Conservation (phyloP, 2,797 vertebrate genomes). For the Oryzias dopingdopingensis region DNA sequence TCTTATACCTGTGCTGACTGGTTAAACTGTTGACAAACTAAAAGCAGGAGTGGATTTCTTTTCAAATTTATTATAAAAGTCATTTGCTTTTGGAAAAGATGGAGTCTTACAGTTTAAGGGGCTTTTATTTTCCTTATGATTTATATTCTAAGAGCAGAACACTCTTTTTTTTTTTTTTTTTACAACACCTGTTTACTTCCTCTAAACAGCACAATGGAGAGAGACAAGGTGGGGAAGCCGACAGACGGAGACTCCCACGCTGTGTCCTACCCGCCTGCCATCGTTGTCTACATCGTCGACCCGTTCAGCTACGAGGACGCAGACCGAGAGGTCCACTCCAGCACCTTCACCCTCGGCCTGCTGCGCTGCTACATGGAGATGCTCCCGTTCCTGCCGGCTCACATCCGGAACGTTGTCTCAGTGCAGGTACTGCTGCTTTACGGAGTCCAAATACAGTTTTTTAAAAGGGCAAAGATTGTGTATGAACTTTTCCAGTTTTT, state of each 20-base stretch:
- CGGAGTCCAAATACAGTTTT: too few relatives aligned
- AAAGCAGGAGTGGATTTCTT: too few relatives aligned
- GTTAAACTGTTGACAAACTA: too few relatives aligned
- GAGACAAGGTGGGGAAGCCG: constrained; percentile 96
- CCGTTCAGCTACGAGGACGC: constrained; percentile 94
- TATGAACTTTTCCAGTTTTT: neutral
- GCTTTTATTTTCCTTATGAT: too few relatives aligned
- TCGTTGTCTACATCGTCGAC: constrained; percentile 96
- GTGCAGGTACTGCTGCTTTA: constrained; percentile 75
- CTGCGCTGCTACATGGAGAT: constrained; percentile 93
- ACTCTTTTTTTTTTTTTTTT: too few relatives aligned
- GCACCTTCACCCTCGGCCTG: constrained; percentile 89
- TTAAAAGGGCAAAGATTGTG: too few relatives aligned
- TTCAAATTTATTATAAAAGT: too few relatives aligned
- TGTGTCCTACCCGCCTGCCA: constrained; percentile 92
- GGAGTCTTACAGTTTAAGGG: too few relatives aligned
- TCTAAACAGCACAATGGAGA: constrained; percentile 92
- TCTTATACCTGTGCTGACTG: too few relatives aligned
- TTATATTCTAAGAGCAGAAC: too few relatives aligned
- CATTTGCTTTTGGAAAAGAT: too few relatives aligned
- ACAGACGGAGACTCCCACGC: constrained; percentile 97
- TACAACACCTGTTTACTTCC: neutral
- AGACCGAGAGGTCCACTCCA: constrained; percentile 84
- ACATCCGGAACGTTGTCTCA: constrained; percentile 91
- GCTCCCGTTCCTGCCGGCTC: constrained; percentile 88